phyloP scores from a whole-genome alignment of 1,140 invertebrate genomes.

The Drosophila saltans region DNA sequence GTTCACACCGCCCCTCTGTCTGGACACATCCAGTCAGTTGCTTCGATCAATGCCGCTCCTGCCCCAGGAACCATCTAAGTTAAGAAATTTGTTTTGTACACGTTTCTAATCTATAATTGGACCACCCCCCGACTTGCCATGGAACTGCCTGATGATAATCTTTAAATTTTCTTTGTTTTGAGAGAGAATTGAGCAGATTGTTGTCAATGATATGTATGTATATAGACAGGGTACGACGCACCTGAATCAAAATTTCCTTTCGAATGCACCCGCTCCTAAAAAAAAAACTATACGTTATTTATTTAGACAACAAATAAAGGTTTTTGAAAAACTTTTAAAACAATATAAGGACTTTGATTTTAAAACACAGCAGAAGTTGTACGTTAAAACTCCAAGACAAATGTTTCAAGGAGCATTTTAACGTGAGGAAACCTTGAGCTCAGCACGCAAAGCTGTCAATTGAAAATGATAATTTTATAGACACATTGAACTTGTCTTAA shows the following conservation, averaged over 20 bases:
- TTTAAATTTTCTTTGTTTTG: neutral
- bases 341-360: neutral
- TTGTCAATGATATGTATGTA: conserved; percentile 58
- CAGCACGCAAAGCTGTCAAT: too few species aligned
- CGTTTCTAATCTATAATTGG: conserved; percentile 17
- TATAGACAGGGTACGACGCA: conserved; percentile 76
- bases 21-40: conserved; percentile 79
- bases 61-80: conserved; percentile 84
- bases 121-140: conserved; percentile 33
- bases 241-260: conserved; percentile 61
- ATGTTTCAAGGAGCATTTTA: too few species aligned
- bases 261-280: conserved; percentile 31
- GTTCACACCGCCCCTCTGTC: conserved; percentile 84
- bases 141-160: conserved; percentile 54
- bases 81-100: neutral
- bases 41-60: conserved; percentile 83
- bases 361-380: neutral
- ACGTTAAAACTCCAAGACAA: too few species aligned
- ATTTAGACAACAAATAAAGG: conserved; percentile 42
- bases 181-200: conserved; percentile 3
- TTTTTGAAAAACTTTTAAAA: conserved; percentile 37
- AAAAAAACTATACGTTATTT: conserved; percentile 14
- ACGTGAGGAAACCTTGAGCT: neutral
- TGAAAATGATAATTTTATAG: too few species aligned
- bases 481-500: too few species aligned